Base-by-base conservation (phyloP, 2,888 invertebrate genomes). In the Drosophila austrosaltans region DNA sequence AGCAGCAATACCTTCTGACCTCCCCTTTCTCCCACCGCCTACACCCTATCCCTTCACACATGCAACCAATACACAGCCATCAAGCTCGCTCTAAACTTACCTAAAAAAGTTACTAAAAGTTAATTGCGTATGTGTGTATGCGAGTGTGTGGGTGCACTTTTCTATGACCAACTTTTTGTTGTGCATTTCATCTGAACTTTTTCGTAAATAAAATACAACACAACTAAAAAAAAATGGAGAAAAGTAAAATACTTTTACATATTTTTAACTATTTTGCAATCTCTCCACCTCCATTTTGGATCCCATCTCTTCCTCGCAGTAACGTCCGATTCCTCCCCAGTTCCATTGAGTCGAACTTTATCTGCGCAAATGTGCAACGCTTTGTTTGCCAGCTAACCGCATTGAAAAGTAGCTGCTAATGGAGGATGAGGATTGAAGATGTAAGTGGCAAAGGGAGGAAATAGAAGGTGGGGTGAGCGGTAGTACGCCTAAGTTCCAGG, bases 351-450 rank as follows among this genome's bases (percentile, higher is more conserved):
- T 74, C 69, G 82, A 83, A 83, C 85, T 85, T 85, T 85, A 87
- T 88, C 89, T 85, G 87, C 77, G 75, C 79, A 82, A 85, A 89
- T 87, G 85, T 89, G 80, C 80, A 89, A 83, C 82, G 87, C 89
- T 85, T 85, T 85, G 89, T 85, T 89, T 85, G 82, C 89, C 72
- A 80, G 80, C 85, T 89, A 85, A 85, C 85, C 89, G 72, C 85
- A 85, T 87, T 89, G 89, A 89, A 85, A 85, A 85, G 82, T 89
- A 87, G 89, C 85, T 85, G 89, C 85, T 89, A 85, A 85, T 85
- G 85, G 87, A 81, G 76, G 88, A 84, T 84, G 82, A 72, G 82
- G 70, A 76, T 82, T 22, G 48, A 48, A 48, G 48, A 22, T 25
- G 20, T 48, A 48, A 48, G 22, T 48, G 48, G 22, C 22, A 25